These are phyloP conservation scores for Frankliniella intonsa DNA, from an alignment of 2,888 invertebrate species.

Conservation along the genomic window DNA sequence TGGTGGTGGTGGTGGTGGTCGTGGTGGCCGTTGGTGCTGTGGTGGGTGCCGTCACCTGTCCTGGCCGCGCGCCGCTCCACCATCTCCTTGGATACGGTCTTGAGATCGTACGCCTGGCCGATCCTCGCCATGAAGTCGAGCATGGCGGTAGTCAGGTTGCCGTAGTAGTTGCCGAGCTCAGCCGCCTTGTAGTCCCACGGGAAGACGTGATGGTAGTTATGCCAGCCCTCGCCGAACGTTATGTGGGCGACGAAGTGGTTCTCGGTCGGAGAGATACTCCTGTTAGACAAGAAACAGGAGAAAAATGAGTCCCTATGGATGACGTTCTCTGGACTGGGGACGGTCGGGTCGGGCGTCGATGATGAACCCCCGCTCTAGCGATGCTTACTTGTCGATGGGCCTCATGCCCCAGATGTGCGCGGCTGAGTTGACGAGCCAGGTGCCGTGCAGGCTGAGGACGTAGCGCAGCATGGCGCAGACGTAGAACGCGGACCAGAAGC, in stretches of 20 bases:
- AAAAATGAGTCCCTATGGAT: too few species aligned
- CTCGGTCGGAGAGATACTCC: constrained; percentile 47
- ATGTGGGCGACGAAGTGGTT: constrained; percentile 45
- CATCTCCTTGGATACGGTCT: constrained; percentile 68
- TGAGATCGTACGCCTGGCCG: constrained; percentile 81
- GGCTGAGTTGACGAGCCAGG: constrained; percentile 91
- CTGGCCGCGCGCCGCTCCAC: constrained; percentile 63
- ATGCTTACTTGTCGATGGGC: constrained; percentile 76
- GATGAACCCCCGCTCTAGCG: too few species aligned
- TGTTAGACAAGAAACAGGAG: constrained; percentile 27
- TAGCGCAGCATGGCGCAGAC: constrained; percentile 71
- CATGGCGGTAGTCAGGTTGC: constrained; percentile 42
- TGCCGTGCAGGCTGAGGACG: constrained; percentile 70
- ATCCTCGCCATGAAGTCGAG: constrained; percentile 59
- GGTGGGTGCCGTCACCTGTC: constrained; percentile 68
- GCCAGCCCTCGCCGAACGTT: constrained; percentile 49
- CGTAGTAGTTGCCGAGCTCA: constrained; percentile 41
- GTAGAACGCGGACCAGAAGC: constrained; percentile 69
- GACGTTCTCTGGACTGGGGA: too few species aligned
- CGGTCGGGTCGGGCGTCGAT: too few species aligned
- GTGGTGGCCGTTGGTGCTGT: constrained; percentile 54
- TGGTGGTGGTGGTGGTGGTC: constrained; percentile 44
- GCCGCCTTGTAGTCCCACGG: constrained; percentile 47
- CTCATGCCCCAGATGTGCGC: constrained; percentile 88
- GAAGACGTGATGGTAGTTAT: constrained; percentile 56